A percentile compares a stretch with the other conserved stretches of the same genome.
Conservation (phyloP, 1,140 invertebrate species). For the Bombus polaris region DNA sequence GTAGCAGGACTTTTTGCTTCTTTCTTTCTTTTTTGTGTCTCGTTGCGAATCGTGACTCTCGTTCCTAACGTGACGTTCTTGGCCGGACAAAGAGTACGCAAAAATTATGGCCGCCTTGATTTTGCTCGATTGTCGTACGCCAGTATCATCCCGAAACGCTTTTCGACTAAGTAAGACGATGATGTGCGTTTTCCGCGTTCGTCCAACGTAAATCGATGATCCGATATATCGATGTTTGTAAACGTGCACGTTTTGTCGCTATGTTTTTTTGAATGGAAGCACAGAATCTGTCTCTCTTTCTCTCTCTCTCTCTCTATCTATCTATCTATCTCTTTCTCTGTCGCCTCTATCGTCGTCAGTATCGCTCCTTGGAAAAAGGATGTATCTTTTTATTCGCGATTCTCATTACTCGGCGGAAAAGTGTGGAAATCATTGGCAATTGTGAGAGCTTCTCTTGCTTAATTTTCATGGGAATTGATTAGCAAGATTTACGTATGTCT, state of each 20-base stretch:
- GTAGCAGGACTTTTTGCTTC: background rate
- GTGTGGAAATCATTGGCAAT: conserved; percentile 40
- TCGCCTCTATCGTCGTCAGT: conserved; percentile 55
- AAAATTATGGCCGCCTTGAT: conserved; percentile 40
- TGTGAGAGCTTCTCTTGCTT: conserved; percentile 43
- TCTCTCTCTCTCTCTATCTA: conserved; percentile 18
- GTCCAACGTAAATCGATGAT: background rate
- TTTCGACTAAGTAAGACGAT: conserved; percentile 11
- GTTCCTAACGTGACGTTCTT: conserved; percentile 10
- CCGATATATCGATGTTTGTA: conserved; percentile 7
- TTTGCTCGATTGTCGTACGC: conserved; percentile 64
- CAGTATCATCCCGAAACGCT: conserved; percentile 42
- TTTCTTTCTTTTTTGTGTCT: background rate
- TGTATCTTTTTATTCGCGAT: conserved; percentile 29
- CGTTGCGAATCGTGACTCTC: conserved; percentile 2
- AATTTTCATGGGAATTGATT: conserved; percentile 18
- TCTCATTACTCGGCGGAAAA: conserved; percentile 25
- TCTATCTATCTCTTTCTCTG: conserved; percentile 35
- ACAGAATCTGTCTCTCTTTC: conserved; percentile 17
- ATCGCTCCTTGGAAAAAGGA: conserved; percentile 49
- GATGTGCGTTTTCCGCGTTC: background rate
- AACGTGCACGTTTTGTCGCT: conserved; percentile 22
- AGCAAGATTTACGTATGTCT: background rate
- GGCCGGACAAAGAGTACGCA: conserved; percentile 4
- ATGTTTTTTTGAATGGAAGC: conserved; percentile 32